Evolutionary conservation across 1,140 invertebrate species (phyloP).

Genomic region (Melanaphis sacchari): DNA sequence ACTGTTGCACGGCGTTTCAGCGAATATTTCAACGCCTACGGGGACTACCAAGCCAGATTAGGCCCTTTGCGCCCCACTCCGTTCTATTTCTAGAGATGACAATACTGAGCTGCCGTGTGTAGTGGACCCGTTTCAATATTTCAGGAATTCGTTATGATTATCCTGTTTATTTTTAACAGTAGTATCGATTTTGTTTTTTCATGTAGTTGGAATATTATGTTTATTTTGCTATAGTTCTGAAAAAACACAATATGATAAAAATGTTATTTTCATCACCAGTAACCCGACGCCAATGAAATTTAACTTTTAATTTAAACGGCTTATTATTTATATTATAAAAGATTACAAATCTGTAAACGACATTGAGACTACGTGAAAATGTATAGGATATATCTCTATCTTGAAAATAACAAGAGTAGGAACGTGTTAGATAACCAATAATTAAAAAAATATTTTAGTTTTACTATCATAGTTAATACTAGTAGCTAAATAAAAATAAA

Average conservation of each 20-base stretch:
- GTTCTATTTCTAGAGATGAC: conserved; percentile 56
- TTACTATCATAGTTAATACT: too few relatives aligned
- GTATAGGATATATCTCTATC: neutral
- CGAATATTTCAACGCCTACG: conserved; percentile 46
- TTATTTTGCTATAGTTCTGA: neutral
- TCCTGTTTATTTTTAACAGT: conserved; percentile 49
- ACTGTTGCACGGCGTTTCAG: conserved; percentile 29
- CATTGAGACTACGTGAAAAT: neutral
- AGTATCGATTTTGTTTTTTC: conserved; percentile 34
- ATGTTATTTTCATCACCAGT: neutral
- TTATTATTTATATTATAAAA: neutral
- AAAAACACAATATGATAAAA: neutral
- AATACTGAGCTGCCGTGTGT: neutral
- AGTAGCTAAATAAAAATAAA: too few relatives aligned
- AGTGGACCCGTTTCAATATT: conserved; percentile 31
- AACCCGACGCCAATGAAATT: neutral
- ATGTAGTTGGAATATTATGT: neutral
- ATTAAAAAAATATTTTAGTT: too few relatives aligned
- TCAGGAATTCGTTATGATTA: conserved; percentile 56
- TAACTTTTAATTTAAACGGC: neutral
- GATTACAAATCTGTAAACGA: neutral
- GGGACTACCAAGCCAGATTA: conserved; percentile 18
- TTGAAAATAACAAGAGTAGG: neutral
- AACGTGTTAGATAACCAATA: neutral
- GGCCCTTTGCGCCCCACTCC: conserved; percentile 57